phyloP scores from a whole-genome alignment of 2,113 vertebrate species.

The Astatotilapia flaviijosephi region DNA sequence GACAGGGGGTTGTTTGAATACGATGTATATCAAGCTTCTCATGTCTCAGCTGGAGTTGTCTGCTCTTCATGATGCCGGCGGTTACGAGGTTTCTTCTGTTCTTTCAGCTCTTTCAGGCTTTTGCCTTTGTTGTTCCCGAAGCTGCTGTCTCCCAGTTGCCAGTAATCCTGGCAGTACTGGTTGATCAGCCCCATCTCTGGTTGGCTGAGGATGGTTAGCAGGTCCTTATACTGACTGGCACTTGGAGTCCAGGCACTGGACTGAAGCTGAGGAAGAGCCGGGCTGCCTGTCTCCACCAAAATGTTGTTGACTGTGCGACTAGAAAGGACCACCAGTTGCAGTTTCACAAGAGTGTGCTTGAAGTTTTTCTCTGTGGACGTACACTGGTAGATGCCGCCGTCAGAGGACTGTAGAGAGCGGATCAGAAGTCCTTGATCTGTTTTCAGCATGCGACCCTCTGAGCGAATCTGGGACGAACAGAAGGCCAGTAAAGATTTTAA shows the following conservation, averaged over 20 bases:
- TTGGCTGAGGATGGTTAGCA: constrained; percentile 93
- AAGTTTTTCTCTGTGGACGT: constrained; percentile 98
- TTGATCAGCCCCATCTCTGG: constrained; percentile 97
- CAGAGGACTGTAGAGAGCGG: constrained; percentile 84
- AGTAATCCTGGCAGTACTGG: constrained; percentile 98
- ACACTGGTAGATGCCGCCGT: constrained; percentile 91
- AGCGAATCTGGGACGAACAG: constrained; percentile 76
- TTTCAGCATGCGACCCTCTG: constrained; percentile 87
- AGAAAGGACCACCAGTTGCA: constrained; percentile 89
- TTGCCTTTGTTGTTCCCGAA: constrained; percentile 73
- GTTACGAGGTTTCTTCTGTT: constrained; percentile 94
- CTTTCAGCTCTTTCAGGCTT: constrained; percentile 85
- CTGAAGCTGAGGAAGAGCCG: constrained; percentile 56
- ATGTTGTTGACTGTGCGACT: constrained; percentile 83
- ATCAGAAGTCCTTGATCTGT: constrained; percentile 92
- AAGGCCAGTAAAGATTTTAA: neutral
- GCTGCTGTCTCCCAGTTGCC: constrained; percentile 79
- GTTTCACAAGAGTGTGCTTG: constrained; percentile 88
- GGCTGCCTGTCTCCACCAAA: constrained; percentile 78
- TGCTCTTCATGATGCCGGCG: constrained; percentile 88
- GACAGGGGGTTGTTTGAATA: neutral
- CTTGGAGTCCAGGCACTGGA: constrained; percentile 76
- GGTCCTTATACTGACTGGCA: constrained; percentile 85
- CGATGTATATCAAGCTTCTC: constrained; percentile 53
- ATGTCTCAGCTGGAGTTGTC: constrained; percentile 82